Base-by-base conservation (phyloP, 2,113 vertebrate species). In the Cettia cetti region DNA sequence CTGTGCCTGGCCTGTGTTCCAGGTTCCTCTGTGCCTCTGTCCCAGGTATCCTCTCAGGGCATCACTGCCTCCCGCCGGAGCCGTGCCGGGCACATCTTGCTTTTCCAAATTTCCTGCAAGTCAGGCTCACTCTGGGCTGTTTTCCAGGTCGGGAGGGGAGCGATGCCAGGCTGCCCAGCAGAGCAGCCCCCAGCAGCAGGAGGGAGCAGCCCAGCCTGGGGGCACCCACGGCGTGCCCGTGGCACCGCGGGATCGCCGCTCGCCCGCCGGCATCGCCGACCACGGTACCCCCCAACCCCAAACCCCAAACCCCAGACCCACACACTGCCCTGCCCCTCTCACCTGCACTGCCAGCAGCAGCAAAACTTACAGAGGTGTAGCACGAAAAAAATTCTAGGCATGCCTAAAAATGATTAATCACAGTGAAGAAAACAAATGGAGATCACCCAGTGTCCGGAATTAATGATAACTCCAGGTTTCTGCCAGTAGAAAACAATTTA, bases 141-240 rank as follows among this genome's bases (percentile, higher is more conserved):
- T 60, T 66, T 95, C 28, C 97, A 99, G 99, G 97, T 98, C 95
- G 0, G 98, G 97, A 68, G 53, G 49, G 6, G 94, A 89, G 22
- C 97, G 95, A 30, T 53, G 72, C 11, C 98, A 96, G 13, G 37
- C 90, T 30, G 79, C 54, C 18, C 61, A 90, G n/a, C 30, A 76
- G 76, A 49, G 59, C 71, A 86, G 95, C 72, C 35, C 69, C 2
- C 91, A 96, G 61, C 92, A 56, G 63, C 96, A 93, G 42, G 54
- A 79, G 63, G 82, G 60, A 47, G 74, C 50, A 15, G 82, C 50
- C 3, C 6, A 17, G 66, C 26, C 47, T 0, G 2, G 54, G 44
- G 24, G 30, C 24, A 22, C 15, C 53, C 53, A 31, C 53, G 18
- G 30, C 3, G 7, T 3, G 15, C 1, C 65, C 8, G 2, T 3